Evolutionary conservation across 2,888 invertebrate genomes (phyloP).

Genomic region (Leptinotarsa haldemani): DNA sequence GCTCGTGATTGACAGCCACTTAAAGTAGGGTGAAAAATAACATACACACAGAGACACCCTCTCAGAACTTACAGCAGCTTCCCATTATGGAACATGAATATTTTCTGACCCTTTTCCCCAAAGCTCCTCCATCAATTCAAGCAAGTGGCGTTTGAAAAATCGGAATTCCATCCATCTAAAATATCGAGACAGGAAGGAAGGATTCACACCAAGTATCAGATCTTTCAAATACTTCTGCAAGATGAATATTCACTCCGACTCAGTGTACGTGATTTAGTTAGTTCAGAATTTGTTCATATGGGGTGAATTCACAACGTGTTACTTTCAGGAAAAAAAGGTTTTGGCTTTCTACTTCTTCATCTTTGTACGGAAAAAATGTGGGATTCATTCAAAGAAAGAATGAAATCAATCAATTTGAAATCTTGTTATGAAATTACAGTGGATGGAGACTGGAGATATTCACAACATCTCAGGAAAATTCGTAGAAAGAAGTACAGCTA

Average conservation of each 20-base stretch:
- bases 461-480: too few species aligned
- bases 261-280: too few species aligned
- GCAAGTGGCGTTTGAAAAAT: conserved; percentile 28
- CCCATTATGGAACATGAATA: conserved; percentile 47
- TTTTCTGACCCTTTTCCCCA: conserved; percentile 47
- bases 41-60: conserved; percentile 43
- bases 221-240: neutral
- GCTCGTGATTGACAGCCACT: conserved; percentile 51
- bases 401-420: too few species aligned
- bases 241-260: neutral
- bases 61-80: conserved; percentile 40
- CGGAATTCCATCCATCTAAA: conserved; percentile 28
- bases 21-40: conserved; percentile 48
- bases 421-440: too few species aligned
- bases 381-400: too few species aligned
- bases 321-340: too few species aligned
- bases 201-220: neutral
- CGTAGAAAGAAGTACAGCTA: too few species aligned
- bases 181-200: conserved; percentile 21
- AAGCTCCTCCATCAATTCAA: conserved; percentile 27
- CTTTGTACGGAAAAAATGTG: too few species aligned
- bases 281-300: too few species aligned
- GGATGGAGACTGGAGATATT: too few species aligned
- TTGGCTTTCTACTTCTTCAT: too few species aligned
- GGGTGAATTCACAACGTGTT: too few species aligned